Evolutionary conservation across 2,797 vertebrate species (phyloP), one percentile per base, ranked within the genome.

Genomic region (Rhabdophis nuchalis): DNA sequence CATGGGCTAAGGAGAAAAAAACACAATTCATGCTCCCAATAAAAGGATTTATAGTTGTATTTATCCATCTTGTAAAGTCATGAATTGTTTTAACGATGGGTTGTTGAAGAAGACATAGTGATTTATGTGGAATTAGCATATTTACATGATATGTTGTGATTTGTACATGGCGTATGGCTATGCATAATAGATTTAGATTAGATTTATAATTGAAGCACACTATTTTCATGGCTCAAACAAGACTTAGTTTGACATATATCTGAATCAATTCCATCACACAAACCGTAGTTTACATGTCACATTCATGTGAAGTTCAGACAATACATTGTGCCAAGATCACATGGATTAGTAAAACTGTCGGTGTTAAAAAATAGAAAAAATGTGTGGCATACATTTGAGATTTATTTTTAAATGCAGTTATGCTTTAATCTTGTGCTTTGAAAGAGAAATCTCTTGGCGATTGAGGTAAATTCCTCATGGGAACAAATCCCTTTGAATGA

Each of bases 221-320:
- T 82, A 82, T 82, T 46, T 25, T 25, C 86, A 87, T 68, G 91
- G 89, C 4, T 87, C 25, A 57, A 77, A 90, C 36, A 94, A 91
- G 6, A 50, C 85, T 53, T n/a, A 13, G 25, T 86, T 18, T n/a
- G 50, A 29, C 85, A 27, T 53, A 9, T 86, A 36, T 53, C 6
- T 86, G 13, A 82, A 46, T 46, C 72, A 82, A 25, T 46, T 82
- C 36, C 4, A 10, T 5, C 72, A 25, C 36, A 82, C 72, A 82
- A 82, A 82, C 36, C 72, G 46, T 82, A 41, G 20, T 82, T 82
- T 82, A 12, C 36, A 25, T 0, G 10, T 82, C 72, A 25, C 36
- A 82, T 23, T 25, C 20, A 82, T 23, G 18, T 4, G 1, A 82
- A 82, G 20, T 46, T 82, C 9, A 82, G 3, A 25, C 36, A 82